Evolutionary conservation across 1,140 invertebrate species (phyloP).

Genomic region (Brachionus rubens): DNA sequence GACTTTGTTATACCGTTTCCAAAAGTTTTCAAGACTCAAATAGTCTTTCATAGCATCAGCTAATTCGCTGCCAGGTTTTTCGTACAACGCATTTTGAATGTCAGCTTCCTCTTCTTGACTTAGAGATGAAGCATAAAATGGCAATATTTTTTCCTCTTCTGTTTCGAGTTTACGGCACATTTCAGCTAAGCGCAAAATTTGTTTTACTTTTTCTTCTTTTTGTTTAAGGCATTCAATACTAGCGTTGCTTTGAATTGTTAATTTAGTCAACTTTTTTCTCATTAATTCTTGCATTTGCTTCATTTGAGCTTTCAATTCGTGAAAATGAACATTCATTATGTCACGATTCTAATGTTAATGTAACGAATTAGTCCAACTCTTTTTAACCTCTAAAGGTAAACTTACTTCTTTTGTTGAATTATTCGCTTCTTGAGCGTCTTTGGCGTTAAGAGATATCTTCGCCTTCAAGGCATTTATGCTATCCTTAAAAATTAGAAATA

Average conservation of each 20-base stretch:
- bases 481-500: slow-evolving; percentile 8
- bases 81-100: slow-evolving; percentile 53
- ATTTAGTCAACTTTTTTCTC: slow-evolving; percentile 56
- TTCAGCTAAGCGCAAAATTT: slow-evolving; percentile 56
- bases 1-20: slow-evolving; percentile 61
- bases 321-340: slow-evolving; percentile 56
- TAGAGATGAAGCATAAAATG: slow-evolving; percentile 60
- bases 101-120: slow-evolving; percentile 58
- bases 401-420: slow-evolving; percentile 18
- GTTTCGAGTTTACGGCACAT: slow-evolving; percentile 61
- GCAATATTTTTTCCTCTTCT: slow-evolving; percentile 62
- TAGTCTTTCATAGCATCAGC: slow-evolving; percentile 48
- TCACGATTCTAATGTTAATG: slow-evolving; percentile 60
- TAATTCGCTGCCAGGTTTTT: slow-evolving; percentile 54
- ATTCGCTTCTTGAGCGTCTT: slow-evolving; percentile 30
- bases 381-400: no score
- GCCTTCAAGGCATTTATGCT: slow-evolving; percentile 24
- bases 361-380: no score
- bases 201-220: slow-evolving; percentile 52
- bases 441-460: neutral
- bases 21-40: slow-evolving; percentile 57
- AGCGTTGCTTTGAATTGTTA: slow-evolving; percentile 57
- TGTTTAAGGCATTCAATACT: slow-evolving; percentile 56
- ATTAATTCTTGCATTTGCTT: slow-evolving; percentile 57
- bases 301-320: slow-evolving; percentile 59